These are phyloP conservation scores for Lycaena phlaeas DNA, from an alignment of 2,888 invertebrate species.

Conservation along the genomic window DNA sequence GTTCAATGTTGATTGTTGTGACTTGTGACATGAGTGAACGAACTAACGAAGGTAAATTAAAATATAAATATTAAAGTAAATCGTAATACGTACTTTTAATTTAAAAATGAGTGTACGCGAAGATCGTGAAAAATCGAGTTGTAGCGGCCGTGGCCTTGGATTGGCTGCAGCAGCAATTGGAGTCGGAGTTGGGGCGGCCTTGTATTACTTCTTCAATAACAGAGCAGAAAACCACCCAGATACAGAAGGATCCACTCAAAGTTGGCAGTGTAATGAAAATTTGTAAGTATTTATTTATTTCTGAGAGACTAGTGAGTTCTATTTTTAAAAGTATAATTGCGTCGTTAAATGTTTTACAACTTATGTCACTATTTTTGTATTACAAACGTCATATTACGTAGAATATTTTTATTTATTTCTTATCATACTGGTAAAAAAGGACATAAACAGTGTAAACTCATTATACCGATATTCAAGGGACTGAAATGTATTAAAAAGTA, in stretches of 20 bases:
- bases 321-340: not conserved
- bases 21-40: too few relatives aligned
- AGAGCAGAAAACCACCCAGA: constrained; percentile 36
- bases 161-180: constrained; percentile 56
- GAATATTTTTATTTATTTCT: too few relatives aligned
- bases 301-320: not conserved
- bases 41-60: too few relatives aligned
- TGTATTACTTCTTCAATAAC: constrained; percentile 58
- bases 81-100: too few relatives aligned
- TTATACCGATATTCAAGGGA: too few relatives aligned
- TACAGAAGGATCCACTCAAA: constrained; percentile 37
- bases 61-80: too few relatives aligned
- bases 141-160: constrained; percentile 49
- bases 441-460: too few relatives aligned
- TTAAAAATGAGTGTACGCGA: constrained; percentile 48
- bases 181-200: constrained; percentile 56
- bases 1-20: too few relatives aligned
- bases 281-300: constrained; percentile 20
- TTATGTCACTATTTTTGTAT: too few relatives aligned
- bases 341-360: not conserved
- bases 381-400: too few relatives aligned
- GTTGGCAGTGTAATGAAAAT: constrained; percentile 35
- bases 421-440: too few relatives aligned
- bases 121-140: constrained; percentile 39
- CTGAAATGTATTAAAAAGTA: too few relatives aligned